Evolutionary conservation across 2,113 vertebrate species (phyloP), one percentile per base, ranked within the genome.

Genomic region (Tricholaema leucomelas): DNA sequence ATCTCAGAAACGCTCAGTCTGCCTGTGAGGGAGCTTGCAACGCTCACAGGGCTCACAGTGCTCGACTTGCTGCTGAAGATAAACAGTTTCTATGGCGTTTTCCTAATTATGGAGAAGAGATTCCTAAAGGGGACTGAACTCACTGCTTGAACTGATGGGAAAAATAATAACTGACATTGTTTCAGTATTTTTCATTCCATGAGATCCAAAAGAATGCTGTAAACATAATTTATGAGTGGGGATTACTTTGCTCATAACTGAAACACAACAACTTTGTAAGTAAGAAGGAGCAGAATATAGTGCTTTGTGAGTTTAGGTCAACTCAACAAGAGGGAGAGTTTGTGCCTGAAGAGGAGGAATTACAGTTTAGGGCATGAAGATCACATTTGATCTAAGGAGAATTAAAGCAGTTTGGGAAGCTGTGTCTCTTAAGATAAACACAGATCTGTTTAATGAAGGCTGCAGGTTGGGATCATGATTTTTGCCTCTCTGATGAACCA

Each of bases 61-160:
- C 59, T 38, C 38, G 63, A 56, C 48, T 67, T 9, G 1, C 27
- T 46, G 66, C 50, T 59, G 4, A 40, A 54, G 27, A 87, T 81
- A 88, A 92, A 92, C 87, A 96, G 59, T 87, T 81, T 70, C 77
- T 0, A 2, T 70, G 86, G 73, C 66, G 46, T 80, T 85, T 90
- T 93, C 60, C 91, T 84, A 73, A 88, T 76, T 93, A 93, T 25
- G 86, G 92, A 93, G 59, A 69, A 87, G 60, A 67, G 25, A 50
- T 81, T 70, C 88, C 86, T 42, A 70, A 73, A 93, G 46, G 67
- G 56, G 86, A 88, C 30, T 79, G 83, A 78, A 87, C 86, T 95
- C 77, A 23, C 50, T 65, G 63, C 81, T 73, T 66, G 81, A 74
- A 25, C 52, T 72, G 81, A 74, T 56, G 60, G 81, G 52, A 82